Conservation (phyloP, 1,140 invertebrate species). For the Diachasma alloeum region DNA sequence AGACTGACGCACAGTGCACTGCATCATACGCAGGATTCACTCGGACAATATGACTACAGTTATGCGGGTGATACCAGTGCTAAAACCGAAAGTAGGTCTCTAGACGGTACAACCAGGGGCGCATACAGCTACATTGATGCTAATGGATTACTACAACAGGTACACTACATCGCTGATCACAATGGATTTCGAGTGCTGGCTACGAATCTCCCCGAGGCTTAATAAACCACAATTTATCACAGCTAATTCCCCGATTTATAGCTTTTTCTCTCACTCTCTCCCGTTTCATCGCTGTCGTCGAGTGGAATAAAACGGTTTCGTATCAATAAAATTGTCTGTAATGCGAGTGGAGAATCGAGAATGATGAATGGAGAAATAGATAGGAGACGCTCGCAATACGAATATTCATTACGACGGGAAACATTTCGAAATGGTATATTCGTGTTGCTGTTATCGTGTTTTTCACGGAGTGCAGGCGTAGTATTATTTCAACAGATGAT, state of each 20-base stretch:
- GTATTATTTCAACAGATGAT: too few species aligned
- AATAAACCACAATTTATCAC: slow-evolving; percentile 18
- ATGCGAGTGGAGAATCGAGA: too few species aligned
- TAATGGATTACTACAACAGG: slow-evolving; percentile 72
- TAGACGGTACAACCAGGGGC: slow-evolving; percentile 74
- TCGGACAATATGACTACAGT: slow-evolving; percentile 73
- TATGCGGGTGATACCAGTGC: slow-evolving; percentile 73
- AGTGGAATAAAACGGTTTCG: too few species aligned
- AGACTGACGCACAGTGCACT: slow-evolving; percentile 56
- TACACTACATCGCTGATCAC: slow-evolving; percentile 73
- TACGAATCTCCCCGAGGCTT: slow-evolving; percentile 70
- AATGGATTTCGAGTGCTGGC: slow-evolving; percentile 74
- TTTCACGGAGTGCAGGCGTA: too few species aligned
- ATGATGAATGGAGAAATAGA: too few species aligned
- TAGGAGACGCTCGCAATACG: too few species aligned
- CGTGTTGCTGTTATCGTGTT: too few species aligned
- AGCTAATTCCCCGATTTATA: background rate
- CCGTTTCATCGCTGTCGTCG: too few species aligned
- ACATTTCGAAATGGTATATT: too few species aligned
- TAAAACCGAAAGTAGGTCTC: slow-evolving; percentile 71
- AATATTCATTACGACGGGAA: too few species aligned
- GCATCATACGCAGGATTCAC: slow-evolving; percentile 70
- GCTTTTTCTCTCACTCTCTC: too few species aligned
- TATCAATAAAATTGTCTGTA: too few species aligned
- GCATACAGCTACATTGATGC: slow-evolving; percentile 77